These are phyloP conservation scores for Pantala flavescens DNA, from an alignment of 1,140 invertebrate species.

Conservation along the genomic window DNA sequence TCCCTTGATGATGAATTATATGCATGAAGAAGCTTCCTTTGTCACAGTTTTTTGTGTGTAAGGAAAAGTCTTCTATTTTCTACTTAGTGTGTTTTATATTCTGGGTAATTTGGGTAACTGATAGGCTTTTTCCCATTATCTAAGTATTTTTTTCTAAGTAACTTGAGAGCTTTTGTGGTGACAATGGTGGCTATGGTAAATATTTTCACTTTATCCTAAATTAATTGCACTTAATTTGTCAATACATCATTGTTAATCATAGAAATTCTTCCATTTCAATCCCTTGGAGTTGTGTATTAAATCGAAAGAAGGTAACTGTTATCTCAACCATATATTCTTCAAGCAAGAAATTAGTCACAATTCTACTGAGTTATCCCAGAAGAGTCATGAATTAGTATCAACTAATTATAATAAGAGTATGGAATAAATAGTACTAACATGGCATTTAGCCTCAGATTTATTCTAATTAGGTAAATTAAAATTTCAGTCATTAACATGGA, in stretches of 20 bases:
- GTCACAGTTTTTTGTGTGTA: neutral
- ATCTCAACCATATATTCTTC: neutral
- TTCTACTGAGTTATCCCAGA: slow-evolving; percentile 1
- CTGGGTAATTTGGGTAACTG: neutral
- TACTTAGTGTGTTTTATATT: neutral
- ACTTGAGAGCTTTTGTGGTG: neutral
- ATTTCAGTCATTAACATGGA: too few relatives aligned
- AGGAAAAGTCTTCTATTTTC: neutral
- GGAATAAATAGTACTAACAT: slow-evolving; percentile 3
- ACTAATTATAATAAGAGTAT: neutral
- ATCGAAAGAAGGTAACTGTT: neutral
- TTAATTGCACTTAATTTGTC: neutral
- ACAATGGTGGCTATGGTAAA: neutral
- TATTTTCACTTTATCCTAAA: slow-evolving; percentile 1
- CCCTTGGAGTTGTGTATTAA: slow-evolving; percentile 10
- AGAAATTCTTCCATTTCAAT: neutral
- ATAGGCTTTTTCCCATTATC: slow-evolving; percentile 1
- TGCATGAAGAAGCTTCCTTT: neutral
- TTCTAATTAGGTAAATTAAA: neutral
- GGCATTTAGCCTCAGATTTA: neutral
- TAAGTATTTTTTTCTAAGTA: neutral
- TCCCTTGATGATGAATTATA: slow-evolving; percentile 1
- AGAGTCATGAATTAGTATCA: neutral
- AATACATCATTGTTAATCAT: neutral
- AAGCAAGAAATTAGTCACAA: neutral